phyloP scores from a whole-genome alignment of 2,113 vertebrate species.

The Ptilonorhynchus violaceus region DNA sequence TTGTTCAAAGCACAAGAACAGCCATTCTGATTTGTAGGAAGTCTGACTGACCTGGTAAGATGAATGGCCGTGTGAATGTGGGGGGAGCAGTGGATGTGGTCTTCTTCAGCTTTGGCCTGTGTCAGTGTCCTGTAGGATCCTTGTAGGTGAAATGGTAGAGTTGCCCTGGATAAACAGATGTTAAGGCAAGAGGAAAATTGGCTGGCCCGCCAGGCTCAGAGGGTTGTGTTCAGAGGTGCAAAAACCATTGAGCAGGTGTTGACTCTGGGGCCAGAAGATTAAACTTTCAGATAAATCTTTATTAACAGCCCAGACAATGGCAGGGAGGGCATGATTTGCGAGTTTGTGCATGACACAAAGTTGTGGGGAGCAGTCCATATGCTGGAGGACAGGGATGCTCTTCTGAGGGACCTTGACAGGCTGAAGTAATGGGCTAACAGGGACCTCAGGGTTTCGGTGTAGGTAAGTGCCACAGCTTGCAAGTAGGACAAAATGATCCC shows the following conservation, averaged over 20 bases:
- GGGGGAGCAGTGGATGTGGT: background rate
- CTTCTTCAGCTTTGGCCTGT: background rate
- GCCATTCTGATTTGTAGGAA: background rate
- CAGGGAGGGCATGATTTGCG: fast-evolving
- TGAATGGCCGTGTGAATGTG: background rate
- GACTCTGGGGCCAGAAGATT: background rate
- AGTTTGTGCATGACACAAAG: background rate
- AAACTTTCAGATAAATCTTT: background rate
- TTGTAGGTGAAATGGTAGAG: background rate
- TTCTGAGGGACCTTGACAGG: background rate
- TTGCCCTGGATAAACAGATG: background rate
- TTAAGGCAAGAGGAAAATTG: background rate
- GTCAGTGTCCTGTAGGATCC: background rate
- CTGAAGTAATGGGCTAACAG: background rate
- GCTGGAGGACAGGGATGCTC: background rate
- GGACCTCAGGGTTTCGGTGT: background rate
- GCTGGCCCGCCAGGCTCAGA: background rate
- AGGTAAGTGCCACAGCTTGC: background rate
- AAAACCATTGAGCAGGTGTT: background rate
- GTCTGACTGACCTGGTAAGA: background rate
- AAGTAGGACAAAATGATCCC: background rate
- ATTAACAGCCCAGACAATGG: background rate
- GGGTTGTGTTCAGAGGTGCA: background rate
- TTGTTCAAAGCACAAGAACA: background rate
- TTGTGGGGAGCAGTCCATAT: background rate